phyloP scores from a whole-genome alignment of 64 coral and sea anemone genomes.

The Actinia tenebrosa region DNA sequence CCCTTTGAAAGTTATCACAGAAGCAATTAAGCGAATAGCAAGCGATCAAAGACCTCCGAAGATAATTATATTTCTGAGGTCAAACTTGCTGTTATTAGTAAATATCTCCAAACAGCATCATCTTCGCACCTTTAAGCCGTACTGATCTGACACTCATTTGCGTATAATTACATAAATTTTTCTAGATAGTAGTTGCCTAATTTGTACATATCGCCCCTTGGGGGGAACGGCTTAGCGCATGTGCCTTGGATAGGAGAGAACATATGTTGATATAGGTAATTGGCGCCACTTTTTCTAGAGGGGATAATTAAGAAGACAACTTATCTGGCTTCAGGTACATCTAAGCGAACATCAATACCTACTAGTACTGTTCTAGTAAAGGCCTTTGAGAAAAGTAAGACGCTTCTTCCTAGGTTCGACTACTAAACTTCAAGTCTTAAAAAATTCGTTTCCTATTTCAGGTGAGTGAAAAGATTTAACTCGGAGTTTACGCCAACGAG shows the following conservation, averaged over 20 bases:
- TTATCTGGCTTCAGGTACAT: neutral
- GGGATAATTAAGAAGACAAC: conserved; percentile 3
- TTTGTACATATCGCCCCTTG: neutral
- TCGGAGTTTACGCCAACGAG: no score
- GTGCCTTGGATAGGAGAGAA: neutral
- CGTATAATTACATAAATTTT: conserved; percentile 10
- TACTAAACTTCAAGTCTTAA: neutral
- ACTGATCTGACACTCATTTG: conserved; percentile 6
- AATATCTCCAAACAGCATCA: conserved; percentile 7
- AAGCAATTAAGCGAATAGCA: conserved; percentile 13
- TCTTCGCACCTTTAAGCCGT: conserved; percentile 20
- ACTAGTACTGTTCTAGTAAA: neutral
- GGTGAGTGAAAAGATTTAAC: neutral
- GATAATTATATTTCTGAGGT: neutral
- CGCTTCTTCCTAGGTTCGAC: no score
- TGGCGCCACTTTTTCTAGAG: conserved; percentile 11
- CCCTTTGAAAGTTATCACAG: conserved; percentile 12
- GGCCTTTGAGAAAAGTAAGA: neutral
- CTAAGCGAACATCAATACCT: neutral
- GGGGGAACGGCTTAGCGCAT: neutral
- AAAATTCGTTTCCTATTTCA: neutral
- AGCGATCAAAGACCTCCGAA: conserved; percentile 2
- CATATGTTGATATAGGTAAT: conserved; percentile 9
- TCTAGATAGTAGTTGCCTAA: neutral
- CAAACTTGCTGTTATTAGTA: conserved; percentile 13